Evolutionary conservation across 2,113 vertebrate genomes (phyloP).

Genomic region (Willisornis vidua): DNA sequence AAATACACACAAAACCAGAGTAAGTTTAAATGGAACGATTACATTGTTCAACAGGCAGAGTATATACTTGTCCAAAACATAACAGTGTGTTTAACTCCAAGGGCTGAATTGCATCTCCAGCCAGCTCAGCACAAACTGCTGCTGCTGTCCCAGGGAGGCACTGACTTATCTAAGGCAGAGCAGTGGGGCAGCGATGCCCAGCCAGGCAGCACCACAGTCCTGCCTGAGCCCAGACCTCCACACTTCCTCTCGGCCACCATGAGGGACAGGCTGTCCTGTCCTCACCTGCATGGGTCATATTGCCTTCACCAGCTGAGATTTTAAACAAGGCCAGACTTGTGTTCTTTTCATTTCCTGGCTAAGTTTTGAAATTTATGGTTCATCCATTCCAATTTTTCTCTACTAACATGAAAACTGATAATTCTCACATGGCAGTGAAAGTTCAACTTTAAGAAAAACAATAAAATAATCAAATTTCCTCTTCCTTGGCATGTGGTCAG

Average conservation of each 20-base stretch:
- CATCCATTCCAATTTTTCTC: not conserved
- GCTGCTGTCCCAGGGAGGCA: not conserved
- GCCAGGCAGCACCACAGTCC: not conserved
- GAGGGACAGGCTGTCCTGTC: not conserved
- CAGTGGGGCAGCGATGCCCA: not conserved
- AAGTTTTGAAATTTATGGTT: not conserved
- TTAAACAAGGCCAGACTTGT: not conserved
- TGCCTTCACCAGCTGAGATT: not conserved
- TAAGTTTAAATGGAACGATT: not conserved
- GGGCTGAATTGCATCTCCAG: not conserved
- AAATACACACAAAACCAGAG: not conserved
- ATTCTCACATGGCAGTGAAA: not conserved
- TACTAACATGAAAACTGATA: not conserved
- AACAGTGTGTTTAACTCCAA: not conserved
- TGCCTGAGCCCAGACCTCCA: not conserved
- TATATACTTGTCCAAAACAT: not conserved
- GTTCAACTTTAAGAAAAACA: not conserved
- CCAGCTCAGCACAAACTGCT: not conserved
- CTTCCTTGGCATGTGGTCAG: not conserved
- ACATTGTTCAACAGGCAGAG: not conserved
- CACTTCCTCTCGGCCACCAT: fast-evolving
- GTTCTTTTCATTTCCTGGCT: not conserved
- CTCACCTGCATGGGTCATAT: not conserved
- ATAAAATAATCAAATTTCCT: not conserved
- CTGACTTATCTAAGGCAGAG: not conserved